phyloP scores from a whole-genome alignment of 2,113 vertebrate genomes.

The Recurvirostra avosetta region DNA sequence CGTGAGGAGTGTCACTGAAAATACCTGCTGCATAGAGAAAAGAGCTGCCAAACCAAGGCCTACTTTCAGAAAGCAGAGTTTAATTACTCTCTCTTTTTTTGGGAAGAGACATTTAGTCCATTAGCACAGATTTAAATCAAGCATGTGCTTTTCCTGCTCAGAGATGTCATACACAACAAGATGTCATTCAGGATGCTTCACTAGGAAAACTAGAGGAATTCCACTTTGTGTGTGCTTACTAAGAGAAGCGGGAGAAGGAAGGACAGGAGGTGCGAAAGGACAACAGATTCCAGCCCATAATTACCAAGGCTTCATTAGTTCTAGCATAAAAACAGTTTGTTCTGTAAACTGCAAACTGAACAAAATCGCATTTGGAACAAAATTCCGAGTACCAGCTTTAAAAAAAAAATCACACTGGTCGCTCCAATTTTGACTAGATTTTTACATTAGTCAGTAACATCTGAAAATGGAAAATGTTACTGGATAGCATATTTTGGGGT shows the following conservation, averaged over 20 bases:
- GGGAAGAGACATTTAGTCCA: not conserved
- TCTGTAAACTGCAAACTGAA: constrained; percentile 18
- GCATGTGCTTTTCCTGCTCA: not conserved
- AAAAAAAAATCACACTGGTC: not conserved
- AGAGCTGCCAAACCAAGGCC: not conserved
- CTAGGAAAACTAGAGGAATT: not conserved
- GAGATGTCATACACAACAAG: not conserved
- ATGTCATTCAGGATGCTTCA: not conserved
- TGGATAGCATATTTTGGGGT: accelerated
- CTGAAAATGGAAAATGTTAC: not conserved
- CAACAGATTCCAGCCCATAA: not conserved
- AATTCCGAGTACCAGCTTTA: not conserved
- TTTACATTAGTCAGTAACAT: not conserved
- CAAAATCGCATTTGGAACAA: not conserved
- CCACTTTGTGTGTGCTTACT: not conserved
- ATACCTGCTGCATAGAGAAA: not conserved
- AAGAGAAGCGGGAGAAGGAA: not conserved
- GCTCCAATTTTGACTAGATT: not conserved
- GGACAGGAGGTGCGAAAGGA: not conserved
- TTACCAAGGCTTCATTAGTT: not conserved
- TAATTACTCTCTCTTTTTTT: not conserved
- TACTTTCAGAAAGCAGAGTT: not conserved
- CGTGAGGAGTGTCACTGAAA: not conserved
- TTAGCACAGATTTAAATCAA: not conserved
- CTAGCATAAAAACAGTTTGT: not conserved